These are phyloP conservation scores for Bellardia bayeri DNA, from an alignment of 2,888 invertebrate genomes.

Conservation along the genomic window DNA sequence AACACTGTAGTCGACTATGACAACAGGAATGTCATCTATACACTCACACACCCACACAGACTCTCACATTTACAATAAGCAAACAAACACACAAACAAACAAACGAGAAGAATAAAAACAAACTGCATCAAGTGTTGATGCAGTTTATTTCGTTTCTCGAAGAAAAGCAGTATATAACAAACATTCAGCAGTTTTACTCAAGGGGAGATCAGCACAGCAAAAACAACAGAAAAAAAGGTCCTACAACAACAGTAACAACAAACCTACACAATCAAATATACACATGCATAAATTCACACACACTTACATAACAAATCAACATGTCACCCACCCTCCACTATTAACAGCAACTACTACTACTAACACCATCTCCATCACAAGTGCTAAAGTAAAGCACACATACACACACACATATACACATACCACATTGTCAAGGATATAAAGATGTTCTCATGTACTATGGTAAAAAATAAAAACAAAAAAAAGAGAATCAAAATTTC, in stretches of 20 bases:
- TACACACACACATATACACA: neutral
- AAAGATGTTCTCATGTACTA: constrained; percentile 46
- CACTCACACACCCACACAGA: neutral
- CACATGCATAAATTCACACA: neutral
- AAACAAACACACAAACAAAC: constrained; percentile 38
- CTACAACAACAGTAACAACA: neutral
- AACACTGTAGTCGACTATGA: constrained; percentile 36
- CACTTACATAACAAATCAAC: constrained; percentile 42
- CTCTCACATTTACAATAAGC: constrained; percentile 29
- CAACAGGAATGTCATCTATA: constrained; percentile 49
- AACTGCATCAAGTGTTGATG: constrained; percentile 68
- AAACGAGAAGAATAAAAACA: constrained; percentile 27
- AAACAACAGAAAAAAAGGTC: neutral
- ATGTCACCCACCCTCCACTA: constrained; percentile 30
- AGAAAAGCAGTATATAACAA: constrained; percentile 23
- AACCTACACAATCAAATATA: neutral
- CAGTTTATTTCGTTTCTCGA: constrained; percentile 59
- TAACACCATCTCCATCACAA: neutral
- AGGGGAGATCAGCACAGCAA: constrained; percentile 33
- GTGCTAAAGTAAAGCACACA: neutral
- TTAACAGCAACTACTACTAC: neutral
- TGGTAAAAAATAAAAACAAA: neutral
- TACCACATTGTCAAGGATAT: constrained; percentile 62
- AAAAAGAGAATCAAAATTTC: neutral
- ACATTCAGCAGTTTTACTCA: constrained; percentile 28